Percentiles rank a stretch among this genome's conserved stretches.
Evolutionary conservation across 1,140 invertebrate genomes (phyloP).

Genomic region (Drosophila bocqueti): DNA sequence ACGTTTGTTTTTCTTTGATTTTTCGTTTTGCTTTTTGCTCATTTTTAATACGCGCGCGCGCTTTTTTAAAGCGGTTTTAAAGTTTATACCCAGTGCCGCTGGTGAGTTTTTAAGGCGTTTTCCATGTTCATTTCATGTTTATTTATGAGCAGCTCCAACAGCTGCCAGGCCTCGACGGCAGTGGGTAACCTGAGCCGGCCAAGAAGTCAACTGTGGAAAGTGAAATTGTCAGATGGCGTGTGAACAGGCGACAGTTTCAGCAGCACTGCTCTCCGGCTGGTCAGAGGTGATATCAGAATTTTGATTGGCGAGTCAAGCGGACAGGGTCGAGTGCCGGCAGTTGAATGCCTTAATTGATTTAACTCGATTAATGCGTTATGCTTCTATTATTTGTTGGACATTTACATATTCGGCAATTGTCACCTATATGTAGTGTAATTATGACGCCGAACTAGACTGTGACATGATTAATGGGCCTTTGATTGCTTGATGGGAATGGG

Average conservation of each 20-base stretch:
- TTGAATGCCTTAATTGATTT: slow-evolving; percentile 72
- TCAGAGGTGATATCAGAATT: slow-evolving; percentile 44
- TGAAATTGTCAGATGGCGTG: slow-evolving; percentile 77
- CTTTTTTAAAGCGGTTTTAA: slow-evolving; percentile 71
- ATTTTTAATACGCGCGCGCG: slow-evolving; percentile 61
- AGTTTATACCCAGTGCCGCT: slow-evolving; percentile 48
- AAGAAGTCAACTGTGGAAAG: slow-evolving; percentile 62
- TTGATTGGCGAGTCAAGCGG: slow-evolving; percentile 42
- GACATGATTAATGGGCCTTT: slow-evolving; percentile 66
- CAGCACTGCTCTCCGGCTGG: slow-evolving; percentile 33
- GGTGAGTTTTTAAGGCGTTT: slow-evolving; percentile 65
- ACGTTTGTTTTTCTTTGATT: slow-evolving; percentile 50
- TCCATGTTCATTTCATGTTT: slow-evolving; percentile 82
- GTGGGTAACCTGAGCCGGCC: slow-evolving; percentile 63
- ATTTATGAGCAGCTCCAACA: slow-evolving; percentile 75
- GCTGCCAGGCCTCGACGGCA: slow-evolving; percentile 51
- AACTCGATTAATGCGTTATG: slow-evolving; percentile 39
- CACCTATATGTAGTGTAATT: slow-evolving; percentile 16
- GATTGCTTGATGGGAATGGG: slow-evolving; percentile 35
- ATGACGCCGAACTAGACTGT: slow-evolving; percentile 5
- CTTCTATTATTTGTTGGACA: slow-evolving; percentile 31
- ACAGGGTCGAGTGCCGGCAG: slow-evolving; percentile 54
- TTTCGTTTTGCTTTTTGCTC: slow-evolving; percentile 40
- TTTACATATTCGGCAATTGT: slow-evolving; percentile 80
- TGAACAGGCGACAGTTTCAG: slow-evolving; percentile 65